phyloP scores from a whole-genome alignment of 2,113 vertebrate genomes.

The Tringa solitaria region DNA sequence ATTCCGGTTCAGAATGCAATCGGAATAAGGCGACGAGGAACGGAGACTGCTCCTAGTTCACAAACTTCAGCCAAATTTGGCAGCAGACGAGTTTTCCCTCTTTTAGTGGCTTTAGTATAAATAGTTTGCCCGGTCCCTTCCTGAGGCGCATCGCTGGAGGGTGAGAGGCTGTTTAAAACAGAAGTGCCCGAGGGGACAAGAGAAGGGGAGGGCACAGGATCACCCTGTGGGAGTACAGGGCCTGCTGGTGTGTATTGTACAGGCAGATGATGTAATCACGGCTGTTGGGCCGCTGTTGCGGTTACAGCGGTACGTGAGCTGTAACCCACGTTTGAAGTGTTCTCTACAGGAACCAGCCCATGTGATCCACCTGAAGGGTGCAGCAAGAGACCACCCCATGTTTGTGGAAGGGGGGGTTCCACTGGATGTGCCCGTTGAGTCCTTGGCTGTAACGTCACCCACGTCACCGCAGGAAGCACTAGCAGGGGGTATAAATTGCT shows the following conservation, averaged over 20 bases:
- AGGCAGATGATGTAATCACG: not conserved
- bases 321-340: not conserved
- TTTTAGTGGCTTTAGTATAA: not conserved
- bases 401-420: slow-evolving; percentile 83
- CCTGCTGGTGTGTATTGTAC: fast-evolving
- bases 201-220: not conserved
- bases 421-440: slow-evolving; percentile 77
- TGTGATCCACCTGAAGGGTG: slow-evolving; percentile 79
- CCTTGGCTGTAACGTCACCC: slow-evolving; percentile 61
- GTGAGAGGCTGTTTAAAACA: not conserved
- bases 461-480: not conserved
- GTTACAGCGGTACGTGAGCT: not conserved
- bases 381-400: slow-evolving; percentile 77
- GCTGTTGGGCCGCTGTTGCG: too few relatives aligned
- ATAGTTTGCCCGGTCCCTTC: not conserved
- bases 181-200: not conserved
- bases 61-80: not conserved
- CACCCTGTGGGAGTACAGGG: not conserved
- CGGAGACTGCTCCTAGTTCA: not conserved
- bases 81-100: not conserved
- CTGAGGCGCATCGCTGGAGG: not conserved
- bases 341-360: slow-evolving; percentile 76
- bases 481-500: slow-evolving; percentile 68
- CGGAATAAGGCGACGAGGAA: fast-evolving
- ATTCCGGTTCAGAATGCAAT: not conserved